Percentiles rank a stretch among this genome's conserved stretches.
These are phyloP conservation scores for Tragopan temminckii DNA, from an alignment of 2,797 vertebrate species.

Conservation along the genomic window DNA sequence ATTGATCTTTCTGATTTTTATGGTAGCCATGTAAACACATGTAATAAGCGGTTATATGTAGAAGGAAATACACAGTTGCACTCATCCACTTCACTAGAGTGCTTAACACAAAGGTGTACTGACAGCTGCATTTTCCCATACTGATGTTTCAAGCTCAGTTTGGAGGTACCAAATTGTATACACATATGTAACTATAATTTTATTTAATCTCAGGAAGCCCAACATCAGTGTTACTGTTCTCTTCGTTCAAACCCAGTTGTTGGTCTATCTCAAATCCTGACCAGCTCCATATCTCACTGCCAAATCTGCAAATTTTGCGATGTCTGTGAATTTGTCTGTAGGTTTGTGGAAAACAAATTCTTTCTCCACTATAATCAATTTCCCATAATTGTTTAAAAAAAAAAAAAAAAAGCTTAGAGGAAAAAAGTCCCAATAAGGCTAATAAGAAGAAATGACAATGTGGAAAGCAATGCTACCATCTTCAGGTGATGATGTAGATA, in stretches of 20 bases:
- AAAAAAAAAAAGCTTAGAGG: not conserved
- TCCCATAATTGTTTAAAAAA: not conserved
- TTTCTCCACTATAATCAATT: not conserved
- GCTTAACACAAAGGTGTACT: not conserved
- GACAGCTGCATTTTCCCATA: not conserved
- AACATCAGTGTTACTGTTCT: not conserved
- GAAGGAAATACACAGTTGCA: not conserved
- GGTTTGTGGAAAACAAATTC: too few species aligned
- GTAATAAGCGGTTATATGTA: not conserved
- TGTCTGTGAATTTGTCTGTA: not conserved
- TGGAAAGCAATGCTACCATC: not conserved
- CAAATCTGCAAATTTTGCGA: too few species aligned
- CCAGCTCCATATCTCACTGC: not conserved
- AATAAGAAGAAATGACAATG: not conserved
- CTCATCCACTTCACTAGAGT: not conserved
- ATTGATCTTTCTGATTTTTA: too few species aligned
- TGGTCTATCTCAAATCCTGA: not conserved
- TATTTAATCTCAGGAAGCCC: not conserved
- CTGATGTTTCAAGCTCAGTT: not conserved
- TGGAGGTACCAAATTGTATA: not conserved
- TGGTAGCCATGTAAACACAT: not conserved
- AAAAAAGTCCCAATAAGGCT: not conserved
- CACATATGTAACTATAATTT: not conserved
- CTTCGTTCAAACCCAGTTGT: not conserved
- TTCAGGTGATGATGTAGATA: not conserved